phyloP scores from a whole-genome alignment of 1,140 invertebrate genomes.

The Drosophila navojoa region DNA sequence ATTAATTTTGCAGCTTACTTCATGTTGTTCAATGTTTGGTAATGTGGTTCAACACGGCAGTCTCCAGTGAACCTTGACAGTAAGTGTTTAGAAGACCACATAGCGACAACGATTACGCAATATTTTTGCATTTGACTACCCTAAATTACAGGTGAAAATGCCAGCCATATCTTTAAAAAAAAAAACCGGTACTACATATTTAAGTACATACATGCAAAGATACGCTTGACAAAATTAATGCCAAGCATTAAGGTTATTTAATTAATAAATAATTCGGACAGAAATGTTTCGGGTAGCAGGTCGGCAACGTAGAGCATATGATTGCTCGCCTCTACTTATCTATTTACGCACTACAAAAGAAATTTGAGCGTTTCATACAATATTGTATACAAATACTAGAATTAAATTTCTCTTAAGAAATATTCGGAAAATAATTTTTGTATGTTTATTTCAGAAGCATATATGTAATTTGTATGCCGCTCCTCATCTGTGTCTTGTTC shows the following conservation, averaged over 20 bases:
- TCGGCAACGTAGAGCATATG: too few species aligned
- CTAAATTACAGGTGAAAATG: constrained; percentile 22
- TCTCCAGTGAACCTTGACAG: constrained; percentile 24
- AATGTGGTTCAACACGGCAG: neutral
- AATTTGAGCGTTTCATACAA: too few species aligned
- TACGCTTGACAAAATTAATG: constrained; percentile 47
- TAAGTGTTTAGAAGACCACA: constrained; percentile 25
- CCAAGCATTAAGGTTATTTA: constrained; percentile 14
- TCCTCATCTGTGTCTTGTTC: neutral
- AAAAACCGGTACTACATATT: constrained; percentile 14
- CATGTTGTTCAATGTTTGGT: constrained; percentile 5
- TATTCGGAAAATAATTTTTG: neutral
- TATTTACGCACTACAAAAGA: too few species aligned
- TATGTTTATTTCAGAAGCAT: too few species aligned
- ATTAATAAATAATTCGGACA: constrained; percentile 4
- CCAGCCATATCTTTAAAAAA: constrained; percentile 10
- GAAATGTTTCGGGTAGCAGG: neutral
- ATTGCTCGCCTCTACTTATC: too few species aligned
- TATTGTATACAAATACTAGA: neutral
- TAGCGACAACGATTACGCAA: constrained; percentile 37
- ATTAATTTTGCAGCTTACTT: constrained; percentile 32
- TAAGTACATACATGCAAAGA: constrained; percentile 25
- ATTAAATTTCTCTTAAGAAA: too few species aligned
- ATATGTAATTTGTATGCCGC: too few species aligned
- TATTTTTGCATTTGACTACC: constrained; percentile 27